Base-by-base conservation (phyloP, 2,888 invertebrate genomes). In the Meta bourneti region DNA sequence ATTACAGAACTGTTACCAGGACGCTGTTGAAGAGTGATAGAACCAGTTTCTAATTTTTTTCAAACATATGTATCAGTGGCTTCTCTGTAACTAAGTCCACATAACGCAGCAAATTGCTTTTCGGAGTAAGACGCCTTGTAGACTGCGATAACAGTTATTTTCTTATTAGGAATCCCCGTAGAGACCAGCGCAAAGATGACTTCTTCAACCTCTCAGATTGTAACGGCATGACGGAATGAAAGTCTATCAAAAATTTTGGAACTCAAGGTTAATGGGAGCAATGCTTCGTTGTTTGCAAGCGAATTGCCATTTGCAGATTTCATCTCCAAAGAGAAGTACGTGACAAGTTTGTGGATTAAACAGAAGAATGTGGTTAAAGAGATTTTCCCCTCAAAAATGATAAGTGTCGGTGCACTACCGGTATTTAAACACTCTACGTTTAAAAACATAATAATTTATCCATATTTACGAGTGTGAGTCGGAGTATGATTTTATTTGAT, bases 1-100 rank as follows among this genome's bases (percentile, higher is more conserved):
- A 78, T 86, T 78, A 78, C 51, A 54, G 70, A 77, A 77, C 49
- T 78, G 49, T 84, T 84, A 48, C 13, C 70, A 19, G 19, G 70
- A 70, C 78, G 48, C 70, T 86, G 78, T 54, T 51, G 74, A 61
- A 85, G 75, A 85, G 85, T 85, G 85, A 85, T 75, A 70, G 81
- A 88, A 88, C 88, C 80, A 71, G 88, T 88, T 88, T 71, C 72
- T 81, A 54, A 80, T 80, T 72, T 78, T 79, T 70, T 8, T 16
- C 49, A 87, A 70, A 70, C 70, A 87, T 80, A 72, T 54, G 51
- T 52, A 74, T 48, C 19, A 69, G 81, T 54, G 48, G 9, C 74
- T 81, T 61, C 72, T 77, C 48, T n/a, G 13, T 11, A 48, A 87
- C 79, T 52, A 52, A 85, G 51, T 77, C 49, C 52, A 71, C 79